Evolutionary conservation across 2,888 invertebrate species (phyloP).

Genomic region (Drosophila phalerata): DNA sequence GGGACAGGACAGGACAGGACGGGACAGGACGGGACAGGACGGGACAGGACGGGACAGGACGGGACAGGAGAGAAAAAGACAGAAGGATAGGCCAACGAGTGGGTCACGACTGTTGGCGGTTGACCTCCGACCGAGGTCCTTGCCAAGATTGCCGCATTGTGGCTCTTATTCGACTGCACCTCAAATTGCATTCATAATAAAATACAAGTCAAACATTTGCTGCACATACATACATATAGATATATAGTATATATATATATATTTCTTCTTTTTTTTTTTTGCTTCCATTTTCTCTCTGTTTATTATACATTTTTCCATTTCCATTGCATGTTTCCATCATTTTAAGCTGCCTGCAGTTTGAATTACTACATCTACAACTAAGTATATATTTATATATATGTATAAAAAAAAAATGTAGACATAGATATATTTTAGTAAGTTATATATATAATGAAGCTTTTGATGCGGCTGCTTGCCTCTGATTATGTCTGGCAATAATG

Average conservation of each 20-base stretch:
- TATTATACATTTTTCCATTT: conserved; percentile 51
- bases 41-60: neutral
- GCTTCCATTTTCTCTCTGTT: conserved; percentile 42
- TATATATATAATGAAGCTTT: conserved; percentile 8
- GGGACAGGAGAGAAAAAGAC: neutral
- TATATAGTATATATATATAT: too few relatives aligned
- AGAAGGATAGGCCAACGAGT: neutral
- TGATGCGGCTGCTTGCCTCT: neutral
- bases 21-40: too few relatives aligned
- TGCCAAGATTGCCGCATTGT: conserved; percentile 43
- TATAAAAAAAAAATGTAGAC: conserved; percentile 1
- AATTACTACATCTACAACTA: conserved; percentile 30
- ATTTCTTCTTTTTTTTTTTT: neutral
- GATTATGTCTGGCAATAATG: conserved; percentile 18
- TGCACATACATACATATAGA: conserved; percentile 28
- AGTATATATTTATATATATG: conserved; percentile 4
- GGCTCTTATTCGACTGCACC: conserved; percentile 36
- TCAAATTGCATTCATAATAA: conserved; percentile 64
- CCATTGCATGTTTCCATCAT: conserved; percentile 32
- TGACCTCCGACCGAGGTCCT: conserved; percentile 18
- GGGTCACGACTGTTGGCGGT: conserved; percentile 13
- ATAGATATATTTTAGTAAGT: neutral
- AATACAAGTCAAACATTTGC: conserved; percentile 64
- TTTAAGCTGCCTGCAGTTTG: conserved; percentile 33
- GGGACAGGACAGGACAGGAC: too few relatives aligned